Evolutionary conservation across 2,797 vertebrate genomes (phyloP), one percentile per base, ranked within the genome.

Genomic region (Neosilurus hyrtlii): DNA sequence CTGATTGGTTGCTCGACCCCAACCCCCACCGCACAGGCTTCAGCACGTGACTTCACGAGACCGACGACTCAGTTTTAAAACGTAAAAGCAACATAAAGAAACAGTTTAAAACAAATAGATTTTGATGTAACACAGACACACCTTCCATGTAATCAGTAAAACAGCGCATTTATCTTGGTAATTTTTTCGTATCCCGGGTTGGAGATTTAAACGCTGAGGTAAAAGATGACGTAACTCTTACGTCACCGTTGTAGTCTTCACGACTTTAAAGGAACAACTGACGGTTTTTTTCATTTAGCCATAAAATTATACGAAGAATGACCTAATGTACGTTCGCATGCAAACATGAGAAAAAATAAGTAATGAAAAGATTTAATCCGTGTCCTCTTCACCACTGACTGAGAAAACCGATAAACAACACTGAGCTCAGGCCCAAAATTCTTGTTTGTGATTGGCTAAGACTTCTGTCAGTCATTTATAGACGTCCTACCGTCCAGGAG

Each of bases 151-250:
- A 49, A 51, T 7, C n/a, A 20, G 1, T 9, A 15, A n/a, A n/a
- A 49, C 35, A 49, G 1, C 4, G 43, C 43, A 8, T 43, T 43
- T 16, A 30, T 56, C 1, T 7, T 61, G 0, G n/a, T 2, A 26
- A 1, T 71, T 30, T 75, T 73, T 84, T 26, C 22, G 18, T 57
- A 11, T 11, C 10, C 26, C 54, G 49, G 71, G 52, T 71, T 61
- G 67, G 88, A 83, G 81, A 81, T 87, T 89, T 85, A 85, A 89
- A 85, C 66, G 26, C 11, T 86, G 86, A 86, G 79, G 81, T 65
- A 74, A 43, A 18, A 61, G 12, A 5, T 65, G 61, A 79, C 76
- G 57, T 76, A 7, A 15, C 0, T 10, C 0, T 0, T 15, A 62
- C 74, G 76, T 79, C 61, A 79, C 62, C 26, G 12, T 1, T 24